A percentile compares a stretch with the other conserved stretches of the same genome.
Evolutionary conservation across 2,888 invertebrate genomes (phyloP).

Genomic region (Drymonia ruficornis): DNA sequence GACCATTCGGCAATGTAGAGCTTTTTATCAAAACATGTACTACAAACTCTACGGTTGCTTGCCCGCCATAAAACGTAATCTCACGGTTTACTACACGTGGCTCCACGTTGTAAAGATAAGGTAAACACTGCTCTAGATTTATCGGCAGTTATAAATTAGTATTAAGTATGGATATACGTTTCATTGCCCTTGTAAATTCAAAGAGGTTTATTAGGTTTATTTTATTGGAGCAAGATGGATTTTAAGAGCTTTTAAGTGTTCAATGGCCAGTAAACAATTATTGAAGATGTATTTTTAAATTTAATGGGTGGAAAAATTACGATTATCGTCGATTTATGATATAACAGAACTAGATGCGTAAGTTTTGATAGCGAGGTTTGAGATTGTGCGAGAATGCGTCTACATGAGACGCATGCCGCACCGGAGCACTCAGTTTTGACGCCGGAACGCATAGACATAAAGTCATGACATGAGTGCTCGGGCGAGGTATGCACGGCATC

Average conservation of each 20-base stretch:
- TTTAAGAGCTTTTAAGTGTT: constrained; percentile 1
- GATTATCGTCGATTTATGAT: too few species aligned
- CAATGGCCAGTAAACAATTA: background rate
- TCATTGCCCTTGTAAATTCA: constrained; percentile 35
- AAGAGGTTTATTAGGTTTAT: constrained; percentile 26
- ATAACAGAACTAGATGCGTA: too few species aligned
- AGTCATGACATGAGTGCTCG: too few species aligned
- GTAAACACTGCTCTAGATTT: constrained; percentile 42
- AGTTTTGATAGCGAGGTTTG: too few species aligned
- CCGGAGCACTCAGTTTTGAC: too few species aligned
- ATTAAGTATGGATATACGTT: constrained; percentile 35
- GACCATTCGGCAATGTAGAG: too few species aligned
- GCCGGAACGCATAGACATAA: too few species aligned
- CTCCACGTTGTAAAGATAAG: constrained; percentile 37
- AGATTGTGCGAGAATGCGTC: too few species aligned
- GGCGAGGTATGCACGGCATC: too few species aligned
- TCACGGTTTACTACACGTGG: constrained; percentile 38
- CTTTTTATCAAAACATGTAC: background rate
- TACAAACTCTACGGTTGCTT: constrained; percentile 2
- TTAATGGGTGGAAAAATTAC: background rate
- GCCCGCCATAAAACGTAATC: constrained; percentile 37
- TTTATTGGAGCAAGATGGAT: constrained; percentile 16
- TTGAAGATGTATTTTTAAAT: background rate
- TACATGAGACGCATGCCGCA: too few species aligned
- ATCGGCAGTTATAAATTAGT: constrained; percentile 45